Conservation (phyloP, 2,797 vertebrate species). For the Sorex maritimensis region DNA sequence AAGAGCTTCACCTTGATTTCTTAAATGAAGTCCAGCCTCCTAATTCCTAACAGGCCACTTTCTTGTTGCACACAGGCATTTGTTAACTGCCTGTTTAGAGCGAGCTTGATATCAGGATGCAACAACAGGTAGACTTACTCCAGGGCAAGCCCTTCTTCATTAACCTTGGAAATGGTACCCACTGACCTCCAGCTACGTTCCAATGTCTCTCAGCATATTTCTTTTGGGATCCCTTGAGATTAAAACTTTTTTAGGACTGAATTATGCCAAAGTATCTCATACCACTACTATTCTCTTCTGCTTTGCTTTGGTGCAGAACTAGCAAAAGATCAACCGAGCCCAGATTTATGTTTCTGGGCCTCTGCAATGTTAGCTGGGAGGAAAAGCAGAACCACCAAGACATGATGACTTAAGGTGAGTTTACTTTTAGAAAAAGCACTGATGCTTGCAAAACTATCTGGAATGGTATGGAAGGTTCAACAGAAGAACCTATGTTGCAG, state of each 20-base stretch:
- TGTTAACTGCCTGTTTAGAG: neutral
- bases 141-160: neutral
- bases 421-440: neutral
- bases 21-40: neutral
- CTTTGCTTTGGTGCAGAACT: neutral
- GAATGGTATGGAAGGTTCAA: neutral
- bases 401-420: neutral
- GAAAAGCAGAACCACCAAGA: neutral
- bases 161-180: neutral
- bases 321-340: neutral
- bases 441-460: neutral
- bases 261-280: neutral
- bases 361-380: conserved; percentile 10
- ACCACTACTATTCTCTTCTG: neutral
- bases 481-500: neutral
- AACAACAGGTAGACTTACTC: neutral
- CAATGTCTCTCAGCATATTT: neutral
- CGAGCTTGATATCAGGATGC: neutral
- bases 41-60: neutral
- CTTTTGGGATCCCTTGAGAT: neutral
- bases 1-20: conserved; percentile 12
- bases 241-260: conserved; percentile 7
- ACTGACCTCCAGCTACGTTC: neutral
- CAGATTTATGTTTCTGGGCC: neutral
- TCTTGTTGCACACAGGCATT: neutral